Base-by-base conservation (phyloP, 2,888 invertebrate species). In the Sinopyrophorus schimmeli region DNA sequence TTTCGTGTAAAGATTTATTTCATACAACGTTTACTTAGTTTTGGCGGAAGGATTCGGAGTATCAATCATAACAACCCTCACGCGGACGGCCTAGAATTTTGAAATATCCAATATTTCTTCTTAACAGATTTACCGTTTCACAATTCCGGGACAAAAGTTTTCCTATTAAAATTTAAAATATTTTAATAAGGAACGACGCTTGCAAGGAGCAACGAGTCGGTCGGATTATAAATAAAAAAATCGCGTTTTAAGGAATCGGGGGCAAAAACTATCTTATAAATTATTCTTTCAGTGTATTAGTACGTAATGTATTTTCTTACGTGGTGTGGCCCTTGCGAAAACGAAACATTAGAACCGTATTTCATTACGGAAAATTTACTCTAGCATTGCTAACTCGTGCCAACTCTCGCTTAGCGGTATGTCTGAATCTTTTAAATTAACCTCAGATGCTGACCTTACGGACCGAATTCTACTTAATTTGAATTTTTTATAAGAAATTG, bases 301-400 rank as follows among this genome's bases (percentile, higher is more conserved):
- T 50, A 53, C 39, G 48, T 48, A 41, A 46, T 49, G 46, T 46
- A 53, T 53, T 39, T 50, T 46, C 44, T 31, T 32, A 20, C 32
- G 42, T 32, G 31, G 46, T 39, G 43, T 34, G 26, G 38, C 14
- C 52, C 39, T 37, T 42, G 42, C 39, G 14, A 43, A 48, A 53
- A 43, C 47, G 53, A 48, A 48, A 52, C 47, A 48, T 52, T 52
- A 34, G 43, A 35, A 23, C 23, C 32, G 41, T 31, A 42, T 42
- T 42, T 42, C 42, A 31, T 42, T 42, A 26, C 32, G 24, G 31
- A 32, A 32, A 42, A 42, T 32, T 32, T 14, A 40, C 30, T 23
- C 40, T 28, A 23, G 30, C 40, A 40, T 30, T 40, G 23, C 28
- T 23, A 40, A n/a, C 18, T 14, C 32, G 16, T 32, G 42, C 42